Base-by-base conservation (phyloP, 2,113 vertebrate species). In the Mirounga angustirostris region DNA sequence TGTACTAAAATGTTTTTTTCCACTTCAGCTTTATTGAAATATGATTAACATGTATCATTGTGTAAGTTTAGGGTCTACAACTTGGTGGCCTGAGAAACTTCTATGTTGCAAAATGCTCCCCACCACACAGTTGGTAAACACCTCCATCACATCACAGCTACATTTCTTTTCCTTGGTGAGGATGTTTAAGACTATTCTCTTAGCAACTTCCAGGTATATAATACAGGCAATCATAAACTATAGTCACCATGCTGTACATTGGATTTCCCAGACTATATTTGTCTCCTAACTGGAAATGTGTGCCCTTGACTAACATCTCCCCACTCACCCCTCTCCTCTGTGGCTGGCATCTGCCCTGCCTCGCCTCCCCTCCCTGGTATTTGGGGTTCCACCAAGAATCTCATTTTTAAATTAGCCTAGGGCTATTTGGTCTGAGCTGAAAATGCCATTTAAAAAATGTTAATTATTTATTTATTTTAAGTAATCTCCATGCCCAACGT, bases 71-170 rank as follows among this genome's bases (percentile, higher is more conserved):
- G 74, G 56, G 40, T 28, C 36, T 22, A 7, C 73, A 13, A 8
- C 1, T 10, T 36, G n/a, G 7, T 22, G 28, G 28, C 18, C 26
- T 2, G 4, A 46, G 5, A 50, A 30, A 50, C 59, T 36, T 56
- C 65, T 1, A 74, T 18, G 24, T 4, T 67, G 30, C 59, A 36
- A 16, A 24, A 15, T 7, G 30, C 28, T 71, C 0, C 2, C 19
- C 36, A 4, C 54, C 9, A 15, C 0, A 24, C 65, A 28, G n/a
- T 18, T 4, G 15, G 11, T 0, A 2, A 10, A 33, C n/a, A 15
- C 67, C 46, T 46, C 87, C 16, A 4, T 3, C 26, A 69, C 2
- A 1, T 3, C 26, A 5, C 1, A 19, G 21, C 10, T 9, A 1
- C 28, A 0, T 40, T 21, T 14, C 50, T 43, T 74, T 59, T n/a